Evolutionary conservation across 2,113 vertebrate genomes (phyloP).

Genomic region (Cromileptes altivelis): DNA sequence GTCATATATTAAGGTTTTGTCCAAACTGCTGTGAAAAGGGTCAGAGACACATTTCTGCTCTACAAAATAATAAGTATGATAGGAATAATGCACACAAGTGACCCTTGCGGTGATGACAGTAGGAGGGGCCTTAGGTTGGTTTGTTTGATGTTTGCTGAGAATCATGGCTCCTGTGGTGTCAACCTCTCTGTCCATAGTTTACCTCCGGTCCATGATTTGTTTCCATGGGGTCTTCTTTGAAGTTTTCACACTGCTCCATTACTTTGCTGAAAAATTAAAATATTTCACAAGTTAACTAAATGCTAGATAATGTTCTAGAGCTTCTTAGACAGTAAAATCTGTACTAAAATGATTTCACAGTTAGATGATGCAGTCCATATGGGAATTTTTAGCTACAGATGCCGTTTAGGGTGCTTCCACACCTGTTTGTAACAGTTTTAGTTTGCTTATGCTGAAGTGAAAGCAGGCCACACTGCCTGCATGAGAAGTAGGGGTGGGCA

Average conservation of each 20-base stretch:
- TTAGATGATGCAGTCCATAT: not conserved
- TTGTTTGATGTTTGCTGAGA: conserved; percentile 28
- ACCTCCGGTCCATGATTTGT: conserved; percentile 88
- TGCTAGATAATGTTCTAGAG: not conserved
- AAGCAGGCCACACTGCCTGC: too few relatives aligned
- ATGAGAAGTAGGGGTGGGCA: too few relatives aligned
- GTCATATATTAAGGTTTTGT: conserved; percentile 57
- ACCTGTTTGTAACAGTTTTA: not conserved
- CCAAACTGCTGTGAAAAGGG: conserved; percentile 50
- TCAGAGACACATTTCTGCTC: conserved; percentile 76
- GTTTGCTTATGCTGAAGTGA: not conserved
- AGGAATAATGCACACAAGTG: conserved; percentile 79
- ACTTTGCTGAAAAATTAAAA: conserved; percentile 89
- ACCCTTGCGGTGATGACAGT: conserved; percentile 79
- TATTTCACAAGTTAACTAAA: not conserved
- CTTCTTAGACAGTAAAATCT: not conserved
- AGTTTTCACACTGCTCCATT: conserved; percentile 95
- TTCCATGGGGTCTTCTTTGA: conserved; percentile 98
- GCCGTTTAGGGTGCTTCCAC: not conserved
- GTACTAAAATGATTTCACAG: not conserved
- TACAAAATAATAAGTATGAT: conserved; percentile 75
- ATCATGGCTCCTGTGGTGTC: conserved; percentile 6
- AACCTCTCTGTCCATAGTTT: conserved; percentile 80
- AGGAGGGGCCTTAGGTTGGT: conserved; percentile 47
- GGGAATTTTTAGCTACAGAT: not conserved